These are phyloP conservation scores for Sebastiscus albofasciatus DNA, from an alignment of 2,797 vertebrate genomes.

Conservation along the genomic window DNA sequence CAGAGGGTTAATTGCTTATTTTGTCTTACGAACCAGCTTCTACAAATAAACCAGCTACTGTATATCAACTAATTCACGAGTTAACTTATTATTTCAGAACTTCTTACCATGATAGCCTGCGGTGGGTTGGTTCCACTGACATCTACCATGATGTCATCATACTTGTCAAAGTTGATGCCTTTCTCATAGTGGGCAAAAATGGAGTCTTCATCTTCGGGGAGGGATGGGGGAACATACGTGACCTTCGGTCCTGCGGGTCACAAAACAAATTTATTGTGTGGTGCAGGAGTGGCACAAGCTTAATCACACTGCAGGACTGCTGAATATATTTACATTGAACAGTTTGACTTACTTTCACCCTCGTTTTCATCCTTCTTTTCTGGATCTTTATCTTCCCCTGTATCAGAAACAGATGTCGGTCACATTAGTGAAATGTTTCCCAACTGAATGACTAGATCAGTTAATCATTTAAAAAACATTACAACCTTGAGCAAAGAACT, in stretches of 20 bases:
- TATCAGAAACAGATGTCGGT: background rate
- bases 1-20: background rate
- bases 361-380: slow-evolving; percentile 24
- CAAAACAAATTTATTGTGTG: background rate
- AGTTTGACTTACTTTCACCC: slow-evolving; percentile 53
- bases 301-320: background rate
- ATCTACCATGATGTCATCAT: slow-evolving; percentile 90
- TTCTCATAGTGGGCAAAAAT: slow-evolving; percentile 90
- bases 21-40: background rate
- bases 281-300: no score
- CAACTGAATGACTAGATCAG: accelerated
- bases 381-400: slow-evolving; percentile 34
- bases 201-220: slow-evolving; percentile 87
- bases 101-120: slow-evolving; percentile 87
- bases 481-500: slow-evolving; percentile 69
- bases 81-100: background rate
- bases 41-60: no score
- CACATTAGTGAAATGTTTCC: background rate
- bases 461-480: background rate
- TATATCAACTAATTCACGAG: background rate
- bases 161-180: slow-evolving; percentile 95
- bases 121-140: slow-evolving; percentile 89
- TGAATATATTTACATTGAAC: background rate
- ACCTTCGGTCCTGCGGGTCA: slow-evolving; percentile 84
- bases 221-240: slow-evolving; percentile 90